Base-by-base conservation (phyloP, 1,140 invertebrate species). In the Aporrectodea caliginosa region DNA sequence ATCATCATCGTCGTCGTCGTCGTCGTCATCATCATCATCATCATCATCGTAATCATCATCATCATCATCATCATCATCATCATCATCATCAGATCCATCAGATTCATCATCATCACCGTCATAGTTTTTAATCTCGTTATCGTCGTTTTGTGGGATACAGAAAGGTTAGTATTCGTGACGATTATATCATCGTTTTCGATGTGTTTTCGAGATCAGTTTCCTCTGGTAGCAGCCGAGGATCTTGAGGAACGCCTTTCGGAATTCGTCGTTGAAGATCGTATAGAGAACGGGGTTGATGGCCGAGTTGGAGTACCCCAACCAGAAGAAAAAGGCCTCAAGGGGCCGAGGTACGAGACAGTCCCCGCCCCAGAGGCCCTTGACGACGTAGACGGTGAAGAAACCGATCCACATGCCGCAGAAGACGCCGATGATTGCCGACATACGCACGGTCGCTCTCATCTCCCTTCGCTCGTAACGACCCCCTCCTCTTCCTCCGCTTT, bases 211-310 rank as follows among this genome's bases (percentile, higher is more conserved):
- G n/a, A n/a, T n/a, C n/a, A n/a, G n/a, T n/a, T n/a, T n/a, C n/a
- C 43, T 6, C 22, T 22, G 43, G 43, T 35, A 30, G 75, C 75
- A 77, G 22, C 33, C 43, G 84, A 87, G 78, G 81, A 87, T 87
- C 80, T 88, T 85, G 16, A 84, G 80, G 77, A 87, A 87, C 14
- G 86, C 86, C 43, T 84, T 80, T 43, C 86, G 84, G 80, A 88
- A 87, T 70, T 87, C 86, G 35, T 85, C 81, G 73, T 87, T 88
- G 81, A 88, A 87, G 78, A 85, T 87, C 78, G 86, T 84, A 79
- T 87, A 87, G 73, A 87, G 88, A 73, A 88, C 75, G 27, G 87
- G 86, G 79, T 87, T 87, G 1, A 88, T 69, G 58, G 84, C 84
- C 30, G 73, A 74, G 34, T 74, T 74, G 31, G n/a, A 31, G 34